Evolutionary conservation across 2,888 invertebrate species (phyloP), one percentile per base, ranked within the genome.

Genomic region (Nipponacmea schrenckii): DNA sequence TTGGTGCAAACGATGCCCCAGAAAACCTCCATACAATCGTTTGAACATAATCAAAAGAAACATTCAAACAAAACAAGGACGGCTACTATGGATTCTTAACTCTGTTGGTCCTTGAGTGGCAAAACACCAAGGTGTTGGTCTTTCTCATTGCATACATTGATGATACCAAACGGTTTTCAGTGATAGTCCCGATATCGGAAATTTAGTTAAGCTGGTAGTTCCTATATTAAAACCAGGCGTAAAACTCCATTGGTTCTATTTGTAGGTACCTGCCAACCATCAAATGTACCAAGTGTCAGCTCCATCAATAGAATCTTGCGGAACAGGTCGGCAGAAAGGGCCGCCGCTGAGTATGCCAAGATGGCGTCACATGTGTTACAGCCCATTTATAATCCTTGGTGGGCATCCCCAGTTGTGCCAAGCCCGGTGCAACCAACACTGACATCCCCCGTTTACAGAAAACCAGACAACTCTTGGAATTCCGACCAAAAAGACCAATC

Each of bases 231-330:
- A 8, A 39, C 39, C 1, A 10, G 8, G 39, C 10, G 39, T 39
- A 39, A 39, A 39, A 39, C 8, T 39, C 39, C 10, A 10, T 39
- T 39, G 39, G 4, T 39, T 39, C 39, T 15, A 26, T 44, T 68
- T 15, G 62, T 66, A 85, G 85, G 95, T 80, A 96, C 98, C 10
- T 98, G 98, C 89, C 96, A 95, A 62, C 96, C 96, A 88, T 94
- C 94, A 68, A 96, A 96, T 26, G 96, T 98, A 0, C 98, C 98
- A 0, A 97, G 96, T 68, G 97, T 98, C 3, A 96, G 96, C 84
- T 97, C 97, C 80, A 98, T 98, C 89, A 98, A 97, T 90, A 92
- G 98, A 83, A 98, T 98, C 86, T 91, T 98, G 70, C 91, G 98
- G 77, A 98, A 98, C 88, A 92, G 98, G 15, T 98, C 98, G 0